Evolutionary conservation across 2,797 vertebrate species (phyloP), one percentile per base, ranked within the genome.

Genomic region (Sebastolobus alascanus): DNA sequence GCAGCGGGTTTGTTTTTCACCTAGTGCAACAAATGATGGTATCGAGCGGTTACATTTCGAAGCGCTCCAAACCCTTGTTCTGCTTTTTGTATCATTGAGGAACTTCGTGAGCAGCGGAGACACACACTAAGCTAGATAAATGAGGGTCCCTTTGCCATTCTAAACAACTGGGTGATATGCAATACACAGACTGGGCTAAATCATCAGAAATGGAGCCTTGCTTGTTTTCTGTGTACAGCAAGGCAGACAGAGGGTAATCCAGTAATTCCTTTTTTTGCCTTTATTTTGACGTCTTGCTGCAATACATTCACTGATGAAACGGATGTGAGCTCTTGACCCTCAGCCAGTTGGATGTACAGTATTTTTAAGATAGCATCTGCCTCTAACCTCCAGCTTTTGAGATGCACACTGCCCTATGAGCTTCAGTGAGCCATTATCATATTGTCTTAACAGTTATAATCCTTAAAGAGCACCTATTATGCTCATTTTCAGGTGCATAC

Each of bases 51-150:
- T 4, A n/a, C 37, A 38, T 64, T 46, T 78, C 18, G 65, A 76
- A 70, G 46, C 0, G 5, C 50, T 76, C 33, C 27, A 8, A 59
- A 65, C 29, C 18, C 33, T 0, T 37, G 38, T 14, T 85, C 61
- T 78, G 65, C 29, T 72, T 87, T 20, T 56, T 37, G 68, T 71
- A 33, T 16, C 13, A 12, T 1, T 10, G n/a, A 50, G 69, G 16
- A 54, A 18, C 64, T 33, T 27, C 10, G 8, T 10, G 68, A 75
- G 60, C 56, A 67, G 72, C 12, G 5, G 11, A 73, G 58, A 75
- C 73, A 59, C 73, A 59, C 8, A 13, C 46, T 67, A 50, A 84
- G 71, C 43, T 14, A 72, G 66, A 87, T 73, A 68, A 88, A 89
- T 68, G 75, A 83, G 27, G 33, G 27, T 56, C 43, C 37, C 46